Percentiles rank a stretch among this genome's conserved stretches.
Conservation (phyloP, 2,888 invertebrate species). For the Tholera decimalis region DNA sequence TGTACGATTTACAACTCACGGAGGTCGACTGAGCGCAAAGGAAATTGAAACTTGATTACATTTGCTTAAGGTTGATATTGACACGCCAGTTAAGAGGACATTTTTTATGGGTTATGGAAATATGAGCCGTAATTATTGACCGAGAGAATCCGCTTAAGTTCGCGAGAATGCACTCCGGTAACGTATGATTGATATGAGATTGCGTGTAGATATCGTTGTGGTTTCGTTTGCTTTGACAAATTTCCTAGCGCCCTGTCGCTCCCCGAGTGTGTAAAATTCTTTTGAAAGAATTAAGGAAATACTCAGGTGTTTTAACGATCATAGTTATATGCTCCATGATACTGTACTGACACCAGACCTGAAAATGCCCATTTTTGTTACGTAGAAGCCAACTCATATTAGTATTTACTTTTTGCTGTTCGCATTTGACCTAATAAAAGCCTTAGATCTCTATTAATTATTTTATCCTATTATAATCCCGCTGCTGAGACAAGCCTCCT, state of each 20-base stretch:
- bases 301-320: not conserved
- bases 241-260: not conserved
- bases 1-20: not conserved
- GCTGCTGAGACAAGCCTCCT: no score
- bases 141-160: slow-evolving; percentile 22
- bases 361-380: not conserved
- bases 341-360: not conserved
- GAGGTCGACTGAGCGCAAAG: not conserved
- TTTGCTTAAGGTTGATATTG: slow-evolving; percentile 12
- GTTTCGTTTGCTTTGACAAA: not conserved
- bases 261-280: slow-evolving; percentile 1
- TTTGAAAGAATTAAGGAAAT: not conserved
- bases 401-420: no score
- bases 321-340: not conserved
- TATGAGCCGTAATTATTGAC: slow-evolving; percentile 28
- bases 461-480: no score
- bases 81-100: not conserved
- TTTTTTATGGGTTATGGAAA: slow-evolving; percentile 17
- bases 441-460: no score
- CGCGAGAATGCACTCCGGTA: slow-evolving; percentile 7
- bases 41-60: not conserved
- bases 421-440: no score
- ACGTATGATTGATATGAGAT: no score
- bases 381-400: not conserved
- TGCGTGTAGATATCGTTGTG: not conserved